Base-by-base conservation (phyloP, 1,140 invertebrate species). In the Mercenaria mercenaria region DNA sequence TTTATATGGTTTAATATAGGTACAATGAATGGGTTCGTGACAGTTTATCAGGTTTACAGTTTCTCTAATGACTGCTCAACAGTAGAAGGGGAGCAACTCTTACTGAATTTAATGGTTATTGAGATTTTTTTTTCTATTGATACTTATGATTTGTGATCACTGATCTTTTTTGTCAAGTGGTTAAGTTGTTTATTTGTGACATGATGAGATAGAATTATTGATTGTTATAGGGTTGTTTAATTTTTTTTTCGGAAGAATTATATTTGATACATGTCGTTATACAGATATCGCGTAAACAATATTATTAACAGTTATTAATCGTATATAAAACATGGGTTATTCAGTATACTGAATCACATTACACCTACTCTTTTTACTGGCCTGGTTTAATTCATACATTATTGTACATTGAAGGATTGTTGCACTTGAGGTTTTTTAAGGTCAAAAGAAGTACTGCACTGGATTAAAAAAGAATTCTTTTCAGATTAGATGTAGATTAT, bases 21-120 rank as follows among this genome's bases (percentile, higher is more conserved):
- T 47, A 47, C 43, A 52, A 50, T 56, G 43, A 79, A 20, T 56
- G 76, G 74, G 47, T 37, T 50, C 37, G 23, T 52, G 20, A 56
- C 50, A 37, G 76, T 79, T 72, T 72, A 72, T 72, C 39, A 39
- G 67, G 34, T 72, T 79, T 52, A 79, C 32, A n/a, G 29, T 64
- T 84, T 69, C 32, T 47, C 6, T 61, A 59, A 61, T 11, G 39
- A 29, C 64, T 56, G 74, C 32, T 87, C 13, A 0, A 77, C 43
- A 74, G 86, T 67, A 20, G 20, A 88, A 88, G 86, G 86, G 86
- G 39, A 61, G 47, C 76, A 88, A 88, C 86, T 88, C 41, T 64
- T 29, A 84, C 67, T 37, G 15, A 41, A 52, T 56, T 72, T 20
- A 77, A 56, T 79, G 76, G 37, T 59, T 59, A 79, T 52, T 79